Base-by-base conservation (phyloP, 2,113 vertebrate genomes). In the Columba livia region DNA sequence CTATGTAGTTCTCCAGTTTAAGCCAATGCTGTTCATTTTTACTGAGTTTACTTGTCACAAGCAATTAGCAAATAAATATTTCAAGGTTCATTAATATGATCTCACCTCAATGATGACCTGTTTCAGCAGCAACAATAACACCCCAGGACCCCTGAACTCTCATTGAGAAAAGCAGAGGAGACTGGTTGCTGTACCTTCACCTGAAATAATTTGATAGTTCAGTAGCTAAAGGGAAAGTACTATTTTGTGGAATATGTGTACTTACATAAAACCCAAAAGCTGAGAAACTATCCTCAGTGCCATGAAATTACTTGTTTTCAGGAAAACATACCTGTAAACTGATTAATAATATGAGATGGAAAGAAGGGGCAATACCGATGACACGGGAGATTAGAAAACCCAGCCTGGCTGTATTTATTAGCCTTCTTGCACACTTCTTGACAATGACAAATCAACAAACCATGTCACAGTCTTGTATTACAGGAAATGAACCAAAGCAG, bases 381-480 rank as follows among this genome's bases (percentile, higher is more conserved):
- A 62, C 72, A 86, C 23, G 69, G 72, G 50, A 67, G 79, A 94
- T 94, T 79, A 75, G 57, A 65, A 64, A 81, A 60, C 12, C 44
- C 32, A 88, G 61, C 48, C 67, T 32, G 24, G 34, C 11, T 44
- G 38, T 71, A 60, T 84, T 96, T 96, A 84, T 91, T 93, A 88
- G 54, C 36, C 83, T 60, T 70, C 29, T 40, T 66, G 18, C 28
- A 82, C 40, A 38, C 12, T 86, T 61, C 53, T 77, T 90, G 74
- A 66, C 67, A 96, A 61, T 79, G 57, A 94, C 40, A 96, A 69
- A 93, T 79, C 77, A 96, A 54, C 51, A 79, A 73, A 60, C 29
- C 26, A 8, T 83, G 90, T 85, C 58, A 95, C 51, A 89, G 32
- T 42, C 79, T 65, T 67, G 72, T 85, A 80, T 81, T 70, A 92